phyloP scores from a whole-genome alignment of 2,113 vertebrate genomes.

The Paratilapia polleni region DNA sequence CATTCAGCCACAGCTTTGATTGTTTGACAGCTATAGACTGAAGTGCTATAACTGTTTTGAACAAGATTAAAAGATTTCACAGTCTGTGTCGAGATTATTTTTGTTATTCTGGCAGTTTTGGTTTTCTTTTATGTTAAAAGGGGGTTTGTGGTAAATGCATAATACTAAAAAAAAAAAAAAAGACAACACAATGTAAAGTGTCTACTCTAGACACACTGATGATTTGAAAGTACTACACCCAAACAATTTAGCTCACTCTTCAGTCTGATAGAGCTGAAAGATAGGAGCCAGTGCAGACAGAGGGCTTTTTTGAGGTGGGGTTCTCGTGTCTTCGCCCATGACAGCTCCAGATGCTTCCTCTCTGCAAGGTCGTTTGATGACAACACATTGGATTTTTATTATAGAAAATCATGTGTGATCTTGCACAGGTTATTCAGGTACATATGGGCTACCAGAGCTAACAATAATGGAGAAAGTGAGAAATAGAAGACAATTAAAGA shows the following conservation, averaged over 20 bases:
- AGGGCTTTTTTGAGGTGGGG: background rate
- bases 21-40: background rate
- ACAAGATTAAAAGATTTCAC: background rate
- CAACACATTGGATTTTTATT: background rate
- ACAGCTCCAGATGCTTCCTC: background rate
- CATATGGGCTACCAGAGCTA: background rate
- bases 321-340: background rate
- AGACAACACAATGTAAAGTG: background rate
- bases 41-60: background rate
- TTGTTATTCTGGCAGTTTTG: background rate
- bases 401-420: background rate
- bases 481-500: background rate
- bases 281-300: background rate
- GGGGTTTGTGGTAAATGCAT: background rate
- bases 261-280: background rate
- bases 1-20: background rate
- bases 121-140: background rate
- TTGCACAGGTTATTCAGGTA: background rate
- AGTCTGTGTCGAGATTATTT: background rate
- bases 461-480: no score
- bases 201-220: background rate
- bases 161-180: background rate
- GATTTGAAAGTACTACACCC: background rate
- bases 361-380: background rate
- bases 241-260: background rate